Conservation (phyloP, 2,113 vertebrate genomes). For the Mesocricetus auratus region DNA sequence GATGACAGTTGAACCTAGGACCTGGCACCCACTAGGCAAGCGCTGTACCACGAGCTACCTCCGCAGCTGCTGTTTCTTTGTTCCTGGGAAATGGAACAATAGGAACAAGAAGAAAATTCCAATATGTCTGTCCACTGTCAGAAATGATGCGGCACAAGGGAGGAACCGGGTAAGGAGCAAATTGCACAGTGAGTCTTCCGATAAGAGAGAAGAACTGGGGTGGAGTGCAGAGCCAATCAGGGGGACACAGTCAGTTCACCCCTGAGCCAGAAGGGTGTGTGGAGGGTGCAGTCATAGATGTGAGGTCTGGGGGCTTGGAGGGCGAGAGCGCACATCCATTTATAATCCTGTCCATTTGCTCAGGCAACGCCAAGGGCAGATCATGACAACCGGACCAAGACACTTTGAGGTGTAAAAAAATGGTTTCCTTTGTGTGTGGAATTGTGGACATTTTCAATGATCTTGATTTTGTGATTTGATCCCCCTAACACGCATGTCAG, state of each 20-base stretch:
- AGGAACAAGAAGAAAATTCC: not conserved
- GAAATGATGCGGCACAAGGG: not conserved
- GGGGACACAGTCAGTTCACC: not conserved
- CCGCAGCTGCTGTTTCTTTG: not conserved
- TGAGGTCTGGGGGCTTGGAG: not conserved
- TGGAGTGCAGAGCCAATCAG: not conserved
- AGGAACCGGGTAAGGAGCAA: not conserved
- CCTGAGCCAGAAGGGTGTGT: not conserved
- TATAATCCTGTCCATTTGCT: not conserved
- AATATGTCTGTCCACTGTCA: not conserved
- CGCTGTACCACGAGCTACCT: not conserved
- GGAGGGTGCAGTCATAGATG: not conserved
- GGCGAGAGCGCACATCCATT: not conserved
- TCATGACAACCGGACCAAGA: not conserved
- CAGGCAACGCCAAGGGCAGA: not conserved
- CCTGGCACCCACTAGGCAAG: not conserved
- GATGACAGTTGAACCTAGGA: not conserved
- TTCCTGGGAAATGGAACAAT: not conserved
- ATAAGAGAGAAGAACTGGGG: not conserved
- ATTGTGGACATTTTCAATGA: not conserved
- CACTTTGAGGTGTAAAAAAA: not conserved
- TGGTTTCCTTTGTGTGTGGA: not conserved
- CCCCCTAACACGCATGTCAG: not conserved
- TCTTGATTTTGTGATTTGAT: conserved; percentile 25
- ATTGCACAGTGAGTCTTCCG: not conserved